Evolutionary conservation across 2,113 vertebrate genomes (phyloP).

Genomic region (Seriola quinqueradiata): DNA sequence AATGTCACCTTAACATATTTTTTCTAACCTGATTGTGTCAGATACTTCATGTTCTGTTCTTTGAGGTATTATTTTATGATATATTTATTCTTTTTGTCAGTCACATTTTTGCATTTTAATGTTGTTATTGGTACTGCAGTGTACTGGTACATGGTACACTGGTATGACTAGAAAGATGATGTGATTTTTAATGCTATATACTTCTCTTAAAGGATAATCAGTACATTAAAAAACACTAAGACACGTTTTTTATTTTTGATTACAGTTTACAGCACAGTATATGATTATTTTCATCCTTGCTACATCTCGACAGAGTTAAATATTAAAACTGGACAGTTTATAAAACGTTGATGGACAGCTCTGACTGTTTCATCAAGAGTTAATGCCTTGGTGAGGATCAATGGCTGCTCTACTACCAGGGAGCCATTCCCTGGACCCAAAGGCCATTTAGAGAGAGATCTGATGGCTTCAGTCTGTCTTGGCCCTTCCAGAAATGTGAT

Average conservation of each 20-base stretch:
- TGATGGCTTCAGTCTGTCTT: slow-evolving; percentile 71
- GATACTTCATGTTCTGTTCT: neutral
- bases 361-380: slow-evolving; percentile 55
- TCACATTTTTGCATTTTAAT: neutral
- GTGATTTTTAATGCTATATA: neutral
- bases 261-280: neutral
- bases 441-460: slow-evolving; percentile 71
- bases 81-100: neutral
- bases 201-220: neutral
- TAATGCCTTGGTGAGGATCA: slow-evolving; percentile 63
- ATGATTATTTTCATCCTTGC: neutral
- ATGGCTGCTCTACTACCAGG: slow-evolving; percentile 35
- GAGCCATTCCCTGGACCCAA: slow-evolving; percentile 58
- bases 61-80: neutral
- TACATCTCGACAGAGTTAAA: slow-evolving; percentile 17
- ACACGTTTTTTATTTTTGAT: too few relatives aligned
- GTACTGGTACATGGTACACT: too few relatives aligned
- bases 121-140: neutral
- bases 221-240: neutral
- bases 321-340: slow-evolving; percentile 38
- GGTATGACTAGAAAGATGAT: too few relatives aligned
- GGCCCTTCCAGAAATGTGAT: slow-evolving; percentile 73
- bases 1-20: neutral
- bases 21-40: neutral
- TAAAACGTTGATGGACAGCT: slow-evolving; percentile 45